Base-by-base conservation (phyloP, 2,113 vertebrate genomes). In the Sinocyclocheilus anophthalmus region DNA sequence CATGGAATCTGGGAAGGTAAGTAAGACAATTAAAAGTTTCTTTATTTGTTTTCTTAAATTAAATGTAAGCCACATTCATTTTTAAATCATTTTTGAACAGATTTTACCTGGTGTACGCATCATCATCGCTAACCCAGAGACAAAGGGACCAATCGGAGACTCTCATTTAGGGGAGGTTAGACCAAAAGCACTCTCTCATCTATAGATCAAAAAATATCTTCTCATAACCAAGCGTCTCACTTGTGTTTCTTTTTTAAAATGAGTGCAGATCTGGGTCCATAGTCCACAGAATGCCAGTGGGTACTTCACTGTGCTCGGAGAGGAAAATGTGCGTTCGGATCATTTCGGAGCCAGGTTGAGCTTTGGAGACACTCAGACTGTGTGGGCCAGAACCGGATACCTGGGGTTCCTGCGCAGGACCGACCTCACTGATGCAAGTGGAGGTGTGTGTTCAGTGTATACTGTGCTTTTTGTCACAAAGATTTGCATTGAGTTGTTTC, bases 121-220 rank as follows among this genome's bases (percentile, higher is more conserved):
- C 94, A 99, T 99, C 93, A 99, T 99, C 89, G 98, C 98, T 89
- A 99, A 99, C 92, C 97, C 98, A 48, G 98, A 99, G 95, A 99
- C 98, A 18, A 99, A 99, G 90, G 98, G 98, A 77, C 98, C 98
- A 5, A 93, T 99, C 90, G 98, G 98, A 87, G 98, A 99, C 92
- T 99, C 98, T 0, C 98, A 99, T 90, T 96, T 99, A 89, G 98
- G 98, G 73, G 98, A 99, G 96, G 98, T 98, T 39, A 45, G 82
- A 81, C 42, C 10, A 63, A 18, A 76, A 24, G 20, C 5, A 53
- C n/a, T 67, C 11, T 24, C 55, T 69, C 13, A n/a, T 39, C 16
- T 83, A 10, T 26, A 48, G 26, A n/a, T 57, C 4, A 48, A 12
- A 48, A 20, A 20, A 24, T 63, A 50, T 30, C 26, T n/a, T 72